phyloP scores from a whole-genome alignment of 1,140 invertebrate genomes.

The Brachionus rubens region DNA sequence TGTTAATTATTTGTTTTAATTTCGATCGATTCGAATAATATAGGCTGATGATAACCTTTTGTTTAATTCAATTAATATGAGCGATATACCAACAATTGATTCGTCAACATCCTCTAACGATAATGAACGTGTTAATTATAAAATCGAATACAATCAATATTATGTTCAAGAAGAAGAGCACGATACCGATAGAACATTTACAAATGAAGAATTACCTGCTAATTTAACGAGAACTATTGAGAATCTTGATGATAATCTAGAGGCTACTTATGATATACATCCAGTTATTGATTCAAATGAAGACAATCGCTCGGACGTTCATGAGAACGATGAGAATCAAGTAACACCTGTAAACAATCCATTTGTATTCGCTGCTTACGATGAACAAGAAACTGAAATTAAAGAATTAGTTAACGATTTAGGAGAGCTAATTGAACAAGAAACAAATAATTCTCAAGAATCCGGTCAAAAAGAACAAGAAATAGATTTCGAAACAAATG shows the following conservation, averaged over 20 bases:
- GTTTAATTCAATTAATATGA: background rate
- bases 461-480: background rate
- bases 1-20: background rate
- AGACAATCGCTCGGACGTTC: background rate
- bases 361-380: no score
- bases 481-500: background rate
- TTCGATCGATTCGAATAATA: no score
- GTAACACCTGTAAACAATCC: background rate
- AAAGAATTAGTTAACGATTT: background rate
- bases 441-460: background rate
- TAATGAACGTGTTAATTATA: background rate
- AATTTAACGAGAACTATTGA: constrained; percentile 15
- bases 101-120: constrained; percentile 7
- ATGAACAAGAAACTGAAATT: no score
- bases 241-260: background rate
- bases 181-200: background rate
- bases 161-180: background rate
- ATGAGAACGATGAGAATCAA: background rate
- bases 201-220: constrained; percentile 4
- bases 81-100: constrained; percentile 26
- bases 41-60: background rate
- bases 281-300: background rate
- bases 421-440: background rate
- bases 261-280: constrained; percentile 8
- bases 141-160: constrained; percentile 14